phyloP scores from a whole-genome alignment of 1,140 invertebrate species.

The Harpegnathos saltator region DNA sequence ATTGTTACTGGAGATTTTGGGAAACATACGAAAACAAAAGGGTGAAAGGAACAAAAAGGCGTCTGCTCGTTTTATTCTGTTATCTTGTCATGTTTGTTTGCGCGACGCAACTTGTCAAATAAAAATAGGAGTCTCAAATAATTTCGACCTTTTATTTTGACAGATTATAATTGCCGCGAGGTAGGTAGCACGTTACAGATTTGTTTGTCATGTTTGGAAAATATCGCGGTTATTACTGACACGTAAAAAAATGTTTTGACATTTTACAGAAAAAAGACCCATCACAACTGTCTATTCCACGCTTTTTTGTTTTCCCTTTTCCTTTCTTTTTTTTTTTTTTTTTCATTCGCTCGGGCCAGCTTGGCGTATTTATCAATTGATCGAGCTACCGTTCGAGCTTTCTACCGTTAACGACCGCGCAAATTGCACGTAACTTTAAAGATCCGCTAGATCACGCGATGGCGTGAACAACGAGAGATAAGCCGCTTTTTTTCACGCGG shows the following conservation, averaged over 20 bases:
- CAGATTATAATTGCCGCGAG: slow-evolving; percentile 29
- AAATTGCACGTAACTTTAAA: slow-evolving; percentile 46
- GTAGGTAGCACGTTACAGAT: slow-evolving; percentile 16
- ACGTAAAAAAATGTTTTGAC: slow-evolving; percentile 37
- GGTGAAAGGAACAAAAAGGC: not conserved
- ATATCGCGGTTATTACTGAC: slow-evolving; percentile 43
- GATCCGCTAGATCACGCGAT: slow-evolving; percentile 46
- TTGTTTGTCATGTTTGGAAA: slow-evolving; percentile 43
- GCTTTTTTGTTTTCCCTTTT: too few species aligned
- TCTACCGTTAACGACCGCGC: not conserved
- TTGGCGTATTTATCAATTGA: slow-evolving; percentile 15
- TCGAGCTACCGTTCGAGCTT: not conserved
- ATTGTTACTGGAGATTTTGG: too few species aligned
- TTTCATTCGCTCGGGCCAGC: not conserved
- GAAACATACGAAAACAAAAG: not conserved
- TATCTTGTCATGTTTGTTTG: slow-evolving; percentile 19
- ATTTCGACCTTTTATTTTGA: slow-evolving; percentile 45
- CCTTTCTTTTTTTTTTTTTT: too few species aligned
- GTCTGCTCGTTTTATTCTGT: slow-evolving; percentile 6
- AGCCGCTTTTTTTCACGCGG: slow-evolving; percentile 28
- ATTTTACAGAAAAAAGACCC: slow-evolving; percentile 36
- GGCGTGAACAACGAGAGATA: slow-evolving; percentile 14
- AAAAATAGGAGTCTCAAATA: slow-evolving; percentile 38
- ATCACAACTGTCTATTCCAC: not conserved
- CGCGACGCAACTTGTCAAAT: slow-evolving; percentile 16